Conservation (phyloP, 2,888 invertebrate genomes). For the Theretra japonica region DNA sequence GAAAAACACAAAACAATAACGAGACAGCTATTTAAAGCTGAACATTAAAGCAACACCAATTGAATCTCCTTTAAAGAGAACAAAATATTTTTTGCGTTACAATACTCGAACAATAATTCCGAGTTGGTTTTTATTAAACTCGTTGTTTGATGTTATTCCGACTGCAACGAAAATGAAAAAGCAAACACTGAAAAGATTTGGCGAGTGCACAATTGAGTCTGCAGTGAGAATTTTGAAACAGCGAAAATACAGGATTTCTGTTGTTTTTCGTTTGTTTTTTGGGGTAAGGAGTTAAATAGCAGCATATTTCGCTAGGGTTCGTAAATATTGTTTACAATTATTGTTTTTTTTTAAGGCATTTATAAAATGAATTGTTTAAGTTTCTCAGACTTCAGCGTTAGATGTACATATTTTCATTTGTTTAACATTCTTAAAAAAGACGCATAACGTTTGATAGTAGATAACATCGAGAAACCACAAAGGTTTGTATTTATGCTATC, state of each 20-base stretch:
- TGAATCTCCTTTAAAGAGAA: neutral
- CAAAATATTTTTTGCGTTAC: neutral
- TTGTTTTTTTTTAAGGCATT: neutral
- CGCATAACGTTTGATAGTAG: too few species aligned
- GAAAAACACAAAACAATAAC: neutral
- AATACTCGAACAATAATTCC: constrained; percentile 6
- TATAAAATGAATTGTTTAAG: too few species aligned
- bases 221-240: constrained; percentile 20
- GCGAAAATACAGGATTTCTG: constrained; percentile 7
- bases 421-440: too few species aligned
- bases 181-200: constrained; percentile 21
- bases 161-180: constrained; percentile 26
- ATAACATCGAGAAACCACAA: too few species aligned
- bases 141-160: constrained; percentile 17
- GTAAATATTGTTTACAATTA: neutral
- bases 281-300: neutral
- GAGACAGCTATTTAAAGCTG: neutral
- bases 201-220: constrained; percentile 22
- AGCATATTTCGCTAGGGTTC: neutral
- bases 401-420: too few species aligned
- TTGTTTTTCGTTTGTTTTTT: constrained; percentile 16
- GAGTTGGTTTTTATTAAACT: constrained; percentile 16
- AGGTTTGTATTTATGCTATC: too few species aligned
- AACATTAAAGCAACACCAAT: neutral
- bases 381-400: too few species aligned